phyloP scores from a whole-genome alignment of 1,140 invertebrate species.

The Solenopsis fugax region DNA sequence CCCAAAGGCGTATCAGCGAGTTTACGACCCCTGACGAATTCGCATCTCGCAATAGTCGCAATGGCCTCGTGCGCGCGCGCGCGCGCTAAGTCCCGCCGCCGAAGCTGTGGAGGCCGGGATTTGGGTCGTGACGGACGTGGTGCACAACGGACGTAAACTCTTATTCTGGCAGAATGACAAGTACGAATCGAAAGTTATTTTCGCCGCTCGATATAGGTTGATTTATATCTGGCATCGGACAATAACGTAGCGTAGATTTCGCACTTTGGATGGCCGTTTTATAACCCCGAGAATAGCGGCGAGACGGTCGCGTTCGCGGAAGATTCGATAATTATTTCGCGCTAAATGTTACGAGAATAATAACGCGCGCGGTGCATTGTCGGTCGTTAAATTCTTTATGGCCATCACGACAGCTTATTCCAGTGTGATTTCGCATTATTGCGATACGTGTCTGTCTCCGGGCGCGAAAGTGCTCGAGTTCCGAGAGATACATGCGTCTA shows the following conservation, averaged over 20 bases:
- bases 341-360: constrained; percentile 50
- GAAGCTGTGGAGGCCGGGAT: constrained; percentile 31
- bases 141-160: constrained; percentile 66
- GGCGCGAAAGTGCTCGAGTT: constrained; percentile 19
- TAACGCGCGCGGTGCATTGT: constrained; percentile 20
- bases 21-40: constrained; percentile 78
- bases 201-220: constrained; percentile 67
- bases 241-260: constrained; percentile 66
- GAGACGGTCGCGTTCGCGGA: constrained; percentile 61
- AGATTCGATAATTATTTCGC: constrained; percentile 66
- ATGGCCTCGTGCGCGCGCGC: constrained; percentile 17
- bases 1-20: constrained; percentile 70
- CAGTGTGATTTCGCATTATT: constrained; percentile 11
- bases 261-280: constrained; percentile 68
- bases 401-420: constrained; percentile 15
- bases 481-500: constrained; percentile 18
- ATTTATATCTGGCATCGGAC: constrained; percentile 75
- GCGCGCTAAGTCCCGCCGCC: constrained; percentile 16
- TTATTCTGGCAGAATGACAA: constrained; percentile 76
- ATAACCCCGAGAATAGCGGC: constrained; percentile 69
- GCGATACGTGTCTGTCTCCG: neutral
- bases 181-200: constrained; percentile 75
- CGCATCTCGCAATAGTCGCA: constrained; percentile 58
- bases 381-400: constrained; percentile 38
- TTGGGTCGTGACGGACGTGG: constrained; percentile 69